Conservation (phyloP, 2,797 vertebrate species). For the Falco peregrinus region DNA sequence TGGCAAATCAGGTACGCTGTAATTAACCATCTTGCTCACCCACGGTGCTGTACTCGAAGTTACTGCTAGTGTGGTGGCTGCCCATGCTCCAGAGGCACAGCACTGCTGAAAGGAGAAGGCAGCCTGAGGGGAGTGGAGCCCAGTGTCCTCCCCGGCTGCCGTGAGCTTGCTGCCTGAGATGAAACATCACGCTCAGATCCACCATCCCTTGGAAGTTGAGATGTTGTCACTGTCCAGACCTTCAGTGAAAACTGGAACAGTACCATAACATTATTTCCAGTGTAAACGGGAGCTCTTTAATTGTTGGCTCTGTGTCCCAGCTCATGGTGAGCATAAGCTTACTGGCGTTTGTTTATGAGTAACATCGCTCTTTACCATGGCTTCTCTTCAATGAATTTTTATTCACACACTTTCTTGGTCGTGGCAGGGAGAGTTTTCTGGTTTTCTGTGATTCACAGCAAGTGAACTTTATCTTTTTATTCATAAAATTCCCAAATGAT, state of each 20-base stretch:
- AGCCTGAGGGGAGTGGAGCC: accelerated
- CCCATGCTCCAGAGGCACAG: neutral
- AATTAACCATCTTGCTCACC: neutral
- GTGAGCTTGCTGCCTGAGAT: neutral
- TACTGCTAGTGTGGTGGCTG: neutral
- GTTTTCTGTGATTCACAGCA: conserved; percentile 25
- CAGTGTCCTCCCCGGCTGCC: neutral
- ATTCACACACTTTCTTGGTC: neutral
- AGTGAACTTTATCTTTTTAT: conserved; percentile 48
- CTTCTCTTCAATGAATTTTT: conserved; percentile 23
- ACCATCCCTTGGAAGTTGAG: neutral
- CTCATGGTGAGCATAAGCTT: neutral
- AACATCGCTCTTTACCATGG: neutral
- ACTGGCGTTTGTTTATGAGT: neutral
- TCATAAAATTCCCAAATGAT: conserved; percentile 52
- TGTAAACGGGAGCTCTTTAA: neutral
- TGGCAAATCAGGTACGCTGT: conserved; percentile 24
- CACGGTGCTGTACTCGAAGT: neutral
- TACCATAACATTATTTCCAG: neutral
- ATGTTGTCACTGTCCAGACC: neutral
- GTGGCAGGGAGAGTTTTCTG: neutral
- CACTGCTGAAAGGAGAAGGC: neutral
- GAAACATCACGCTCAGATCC: neutral
- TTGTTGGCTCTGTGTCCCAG: neutral
- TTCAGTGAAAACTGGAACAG: neutral